Conservation (phyloP, 2,113 vertebrate genomes). For the Aythya baeri region DNA sequence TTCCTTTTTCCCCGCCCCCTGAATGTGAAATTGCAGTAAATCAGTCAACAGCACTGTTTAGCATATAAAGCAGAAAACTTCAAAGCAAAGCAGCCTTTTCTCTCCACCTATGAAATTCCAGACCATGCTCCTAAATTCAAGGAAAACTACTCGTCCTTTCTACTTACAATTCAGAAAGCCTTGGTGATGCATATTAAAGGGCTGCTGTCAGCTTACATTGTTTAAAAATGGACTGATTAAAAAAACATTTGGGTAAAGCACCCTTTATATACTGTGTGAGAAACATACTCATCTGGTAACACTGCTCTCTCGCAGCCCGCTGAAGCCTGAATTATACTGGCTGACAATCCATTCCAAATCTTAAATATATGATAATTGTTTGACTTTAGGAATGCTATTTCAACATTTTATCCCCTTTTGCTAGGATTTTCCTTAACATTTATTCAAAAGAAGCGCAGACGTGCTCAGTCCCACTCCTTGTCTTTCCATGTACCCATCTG, state of each 20-base stretch:
- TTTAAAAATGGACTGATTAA: slow-evolving; percentile 36
- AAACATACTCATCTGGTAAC: neutral
- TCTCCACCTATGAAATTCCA: slow-evolving; percentile 57
- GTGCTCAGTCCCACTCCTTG: neutral
- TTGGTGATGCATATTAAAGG: slow-evolving; percentile 28
- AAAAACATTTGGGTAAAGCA: slow-evolving; percentile 26
- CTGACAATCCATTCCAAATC: neutral
- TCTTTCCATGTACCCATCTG: neutral
- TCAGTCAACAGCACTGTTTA: slow-evolving; percentile 54
- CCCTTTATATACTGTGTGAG: neutral
- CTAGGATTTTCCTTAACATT: neutral
- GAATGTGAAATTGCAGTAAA: slow-evolving; percentile 43
- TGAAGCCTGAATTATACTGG: neutral
- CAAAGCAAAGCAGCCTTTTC: slow-evolving; percentile 7
- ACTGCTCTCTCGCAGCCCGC: neutral
- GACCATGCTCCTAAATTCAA: neutral
- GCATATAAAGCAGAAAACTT: slow-evolving; percentile 40
- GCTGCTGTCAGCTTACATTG: slow-evolving; percentile 30
- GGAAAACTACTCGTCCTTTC: slow-evolving; percentile 6
- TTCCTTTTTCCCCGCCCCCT: neutral
- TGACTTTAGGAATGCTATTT: neutral
- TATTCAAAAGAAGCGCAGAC: neutral
- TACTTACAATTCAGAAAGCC: neutral
- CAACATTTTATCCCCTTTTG: neutral
- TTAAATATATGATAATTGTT: neutral